These are phyloP conservation scores for Nylanderia fulva DNA, from an alignment of 1,140 invertebrate genomes.

Conservation along the genomic window DNA sequence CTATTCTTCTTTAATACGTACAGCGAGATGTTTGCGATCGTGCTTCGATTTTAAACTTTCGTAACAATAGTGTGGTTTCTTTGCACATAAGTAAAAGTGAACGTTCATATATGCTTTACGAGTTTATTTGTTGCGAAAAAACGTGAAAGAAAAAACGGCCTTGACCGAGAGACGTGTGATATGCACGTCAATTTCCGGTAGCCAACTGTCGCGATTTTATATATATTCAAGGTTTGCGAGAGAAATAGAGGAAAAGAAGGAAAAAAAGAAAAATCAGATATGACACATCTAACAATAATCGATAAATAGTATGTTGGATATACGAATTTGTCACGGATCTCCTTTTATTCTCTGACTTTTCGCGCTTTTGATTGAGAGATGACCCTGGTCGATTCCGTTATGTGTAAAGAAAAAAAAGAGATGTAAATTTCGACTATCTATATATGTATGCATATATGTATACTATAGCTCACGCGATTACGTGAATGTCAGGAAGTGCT, in stretches of 20 bases:
- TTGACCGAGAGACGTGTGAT: slow-evolving; percentile 22
- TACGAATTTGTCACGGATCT: background rate
- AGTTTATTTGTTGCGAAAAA: background rate
- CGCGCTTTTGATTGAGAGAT: background rate
- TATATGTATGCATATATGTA: background rate
- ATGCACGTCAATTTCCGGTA: slow-evolving; percentile 29
- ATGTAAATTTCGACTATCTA: background rate
- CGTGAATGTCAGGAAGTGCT: slow-evolving; percentile 32
- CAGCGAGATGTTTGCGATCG: background rate
- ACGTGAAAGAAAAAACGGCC: slow-evolving; percentile 39
- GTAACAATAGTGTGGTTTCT: background rate
- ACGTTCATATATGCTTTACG: background rate
- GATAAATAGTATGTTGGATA: background rate
- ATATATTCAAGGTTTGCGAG: background rate
- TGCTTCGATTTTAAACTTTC: background rate
- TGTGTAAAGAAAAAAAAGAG: background rate
- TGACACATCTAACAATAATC: background rate
- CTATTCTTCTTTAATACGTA: slow-evolving; percentile 6
- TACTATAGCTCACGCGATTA: background rate
- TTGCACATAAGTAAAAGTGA: background rate
- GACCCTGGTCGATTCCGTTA: background rate
- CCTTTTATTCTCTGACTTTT: background rate
- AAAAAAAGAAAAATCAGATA: background rate
- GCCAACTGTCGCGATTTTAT: background rate
- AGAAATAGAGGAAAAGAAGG: background rate